Evolutionary conservation across 2,113 vertebrate species (phyloP).

Genomic region (Seriola quinqueradiata): DNA sequence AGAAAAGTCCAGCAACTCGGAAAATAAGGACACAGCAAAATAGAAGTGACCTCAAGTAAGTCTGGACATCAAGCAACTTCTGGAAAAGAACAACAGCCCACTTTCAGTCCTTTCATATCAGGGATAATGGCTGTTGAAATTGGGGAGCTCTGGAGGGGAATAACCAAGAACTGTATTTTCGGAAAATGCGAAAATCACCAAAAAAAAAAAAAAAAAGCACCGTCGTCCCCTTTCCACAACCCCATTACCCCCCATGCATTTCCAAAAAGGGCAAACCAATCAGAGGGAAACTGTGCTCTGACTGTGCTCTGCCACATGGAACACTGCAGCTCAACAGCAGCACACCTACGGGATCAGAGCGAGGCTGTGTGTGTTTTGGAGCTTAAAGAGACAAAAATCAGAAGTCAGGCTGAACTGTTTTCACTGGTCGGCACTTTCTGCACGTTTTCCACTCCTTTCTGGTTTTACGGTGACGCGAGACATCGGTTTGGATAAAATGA

Average conservation of each 20-base stretch:
- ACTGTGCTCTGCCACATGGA: constrained; percentile 47
- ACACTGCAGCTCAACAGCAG: constrained; percentile 23
- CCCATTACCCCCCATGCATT: constrained; percentile 28
- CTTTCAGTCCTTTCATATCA: constrained; percentile 6
- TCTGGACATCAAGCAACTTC: background rate
- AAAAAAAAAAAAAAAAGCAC: background rate
- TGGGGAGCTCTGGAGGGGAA: constrained; percentile 9
- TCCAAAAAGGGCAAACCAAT: constrained; percentile 55
- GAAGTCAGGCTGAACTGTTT: constrained; percentile 34
- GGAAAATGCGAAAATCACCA: constrained; percentile 3
- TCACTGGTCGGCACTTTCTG: background rate
- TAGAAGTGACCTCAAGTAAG: constrained; percentile 32
- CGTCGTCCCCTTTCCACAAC: constrained; percentile 19
- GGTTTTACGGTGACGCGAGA: background rate
- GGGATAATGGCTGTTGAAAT: constrained; percentile 23
- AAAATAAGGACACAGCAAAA: constrained; percentile 33
- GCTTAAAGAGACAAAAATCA: constrained; percentile 23
- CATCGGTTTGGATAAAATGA: background rate
- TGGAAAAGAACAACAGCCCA: background rate
- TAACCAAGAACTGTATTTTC: constrained; percentile 23
- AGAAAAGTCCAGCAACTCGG: constrained; percentile 16
- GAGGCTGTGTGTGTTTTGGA: constrained; percentile 14
- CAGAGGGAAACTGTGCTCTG: constrained; percentile 19
- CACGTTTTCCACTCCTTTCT: background rate
- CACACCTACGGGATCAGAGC: background rate